Base-by-base conservation (phyloP, 2,888 invertebrate species). In the Caenorhabditis afra region DNA sequence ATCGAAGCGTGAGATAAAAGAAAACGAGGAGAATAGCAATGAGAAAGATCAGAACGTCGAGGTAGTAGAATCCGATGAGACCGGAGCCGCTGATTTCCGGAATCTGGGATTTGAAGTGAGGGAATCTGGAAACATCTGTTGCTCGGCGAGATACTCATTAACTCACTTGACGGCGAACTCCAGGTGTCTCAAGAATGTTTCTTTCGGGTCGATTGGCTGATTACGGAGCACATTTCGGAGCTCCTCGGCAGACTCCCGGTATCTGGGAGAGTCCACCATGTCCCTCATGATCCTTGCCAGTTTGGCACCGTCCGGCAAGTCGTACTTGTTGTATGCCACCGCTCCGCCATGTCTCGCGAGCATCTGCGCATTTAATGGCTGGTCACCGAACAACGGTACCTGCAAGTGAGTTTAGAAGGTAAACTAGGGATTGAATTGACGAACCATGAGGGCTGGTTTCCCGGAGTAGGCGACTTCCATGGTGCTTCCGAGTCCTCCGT, bases 161-260 rank as follows among this genome's bases (percentile, higher is more conserved):
- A 37, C 55, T 57, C 37, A 67, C 64, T 57, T 68, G 18, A 59
- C 68, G 14, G 68, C 57, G 44, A 76, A 68, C 23, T 76, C 76
- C 41, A 76, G 44, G 16, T 76, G 68, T 39, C 45, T 76, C 35
- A 76, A n/a, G 12, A 70, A 45, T 35, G 50, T 76, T 8, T 62
- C 41, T 22, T 70, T 68, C 16, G 76, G 76, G 37, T 76, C 68
- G 41, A 76, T 76, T 12, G 76, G 76, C 29, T 62, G 76, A 44
- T 64, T 76, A 10, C 22, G 37, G 1, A 76, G 52, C n/a, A 68
- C 45, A 22, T 68, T 41, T 5, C 47, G 44, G 11, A 68, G 49
- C 12, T 62, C 39, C 7, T 41, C 12, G 3, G 76, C 62, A 14
- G 58, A 50, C 14, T 61, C 23, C 16, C 67, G 61, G 62, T 58